Evolutionary conservation across 92 coral and sea anemone genomes (phyloP), one percentile per base, ranked within the genome.

Genomic region (Galaxea fascicularis): DNA sequence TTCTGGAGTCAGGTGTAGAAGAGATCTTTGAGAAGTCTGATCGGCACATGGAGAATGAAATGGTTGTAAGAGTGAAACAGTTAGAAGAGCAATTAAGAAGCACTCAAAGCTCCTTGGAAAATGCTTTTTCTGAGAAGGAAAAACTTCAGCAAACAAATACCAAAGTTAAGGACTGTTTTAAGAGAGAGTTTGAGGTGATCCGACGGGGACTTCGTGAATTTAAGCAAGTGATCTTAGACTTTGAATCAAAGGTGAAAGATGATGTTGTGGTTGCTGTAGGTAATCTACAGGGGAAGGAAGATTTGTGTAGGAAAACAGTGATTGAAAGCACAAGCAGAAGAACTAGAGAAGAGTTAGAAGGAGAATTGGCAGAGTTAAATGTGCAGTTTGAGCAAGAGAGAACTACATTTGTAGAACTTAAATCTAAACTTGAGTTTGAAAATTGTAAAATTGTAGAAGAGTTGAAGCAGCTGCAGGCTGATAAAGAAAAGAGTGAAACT

Each of bases 81-180:
- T 80, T 94, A 73, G 98, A 96, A 76, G 92, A 94, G 20, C 89
- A 89, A 45, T 70, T 93, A 49, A 80, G 71, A 14, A 74, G 62
- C 45, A 74, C 85, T 52, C 78, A 79, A 84, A 75, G 64, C 10
- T 69, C 79, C 16, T 54, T 83, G 26, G 87, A 89, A 21, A 65
- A 29, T 27, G 75, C 71, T 14, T 69, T 46, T 64, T 66, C 45
- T 31, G 29, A 74, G 56, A 88, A 76, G 14, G 83, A 80, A 20
- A 75, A 80, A 29, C 80, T 85, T 52, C 28, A 77, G 20, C 64
- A 82, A 15, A 13, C 52, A 13, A 86, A 70, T 69, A 59, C 54
- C 30, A 89, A 84, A 65, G 44, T 91, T 3, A 89, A 24, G 18
- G 91, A 86, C 26, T 65, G 82, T 44, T 17, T 94, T 7, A 29